phyloP scores from a whole-genome alignment of 2,113 vertebrate species.

The Acanthochromis polyacanthus region DNA sequence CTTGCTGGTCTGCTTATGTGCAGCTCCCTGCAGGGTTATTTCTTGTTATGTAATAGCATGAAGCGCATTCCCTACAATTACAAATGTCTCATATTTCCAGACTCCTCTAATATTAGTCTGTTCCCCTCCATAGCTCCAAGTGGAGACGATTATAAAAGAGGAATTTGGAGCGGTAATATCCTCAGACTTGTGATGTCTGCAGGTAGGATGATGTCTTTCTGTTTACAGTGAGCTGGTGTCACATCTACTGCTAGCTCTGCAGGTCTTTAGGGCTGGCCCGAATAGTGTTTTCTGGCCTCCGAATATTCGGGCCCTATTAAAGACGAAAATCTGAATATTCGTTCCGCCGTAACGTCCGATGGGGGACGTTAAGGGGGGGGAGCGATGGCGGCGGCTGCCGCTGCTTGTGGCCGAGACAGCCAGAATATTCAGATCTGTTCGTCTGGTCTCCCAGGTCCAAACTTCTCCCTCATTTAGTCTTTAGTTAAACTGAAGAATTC shows the following conservation, averaged over 20 bases:
- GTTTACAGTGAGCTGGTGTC: slow-evolving; percentile 55
- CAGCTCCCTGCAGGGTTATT: slow-evolving; percentile 33
- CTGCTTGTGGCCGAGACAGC: too few species aligned
- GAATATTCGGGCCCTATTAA: too few species aligned
- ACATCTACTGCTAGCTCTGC: slow-evolving; percentile 16
- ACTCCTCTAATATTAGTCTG: slow-evolving; percentile 48
- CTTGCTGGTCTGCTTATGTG: slow-evolving; percentile 4
- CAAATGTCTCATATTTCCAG: slow-evolving; percentile 48
- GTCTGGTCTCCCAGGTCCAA: too few species aligned
- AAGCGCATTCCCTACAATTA: slow-evolving; percentile 51
- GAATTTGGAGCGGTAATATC: slow-evolving; percentile 42
- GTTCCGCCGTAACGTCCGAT: too few species aligned
- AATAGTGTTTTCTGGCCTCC: too few species aligned
- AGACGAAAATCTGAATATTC: too few species aligned
- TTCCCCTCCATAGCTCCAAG: slow-evolving; percentile 5
- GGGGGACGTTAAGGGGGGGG: too few species aligned
- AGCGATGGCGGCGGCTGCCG: too few species aligned
- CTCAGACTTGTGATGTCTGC: slow-evolving; percentile 46
- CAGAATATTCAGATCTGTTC: too few species aligned
- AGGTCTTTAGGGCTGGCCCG: too few species aligned
- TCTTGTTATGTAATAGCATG: slow-evolving; percentile 36
- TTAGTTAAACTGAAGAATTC: too few species aligned
- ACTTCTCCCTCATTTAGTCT: too few species aligned
- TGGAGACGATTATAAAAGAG: slow-evolving; percentile 37
- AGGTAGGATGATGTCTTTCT: slow-evolving; percentile 18